Base-by-base conservation (phyloP, 2,888 invertebrate species). In the Noctua comes region DNA sequence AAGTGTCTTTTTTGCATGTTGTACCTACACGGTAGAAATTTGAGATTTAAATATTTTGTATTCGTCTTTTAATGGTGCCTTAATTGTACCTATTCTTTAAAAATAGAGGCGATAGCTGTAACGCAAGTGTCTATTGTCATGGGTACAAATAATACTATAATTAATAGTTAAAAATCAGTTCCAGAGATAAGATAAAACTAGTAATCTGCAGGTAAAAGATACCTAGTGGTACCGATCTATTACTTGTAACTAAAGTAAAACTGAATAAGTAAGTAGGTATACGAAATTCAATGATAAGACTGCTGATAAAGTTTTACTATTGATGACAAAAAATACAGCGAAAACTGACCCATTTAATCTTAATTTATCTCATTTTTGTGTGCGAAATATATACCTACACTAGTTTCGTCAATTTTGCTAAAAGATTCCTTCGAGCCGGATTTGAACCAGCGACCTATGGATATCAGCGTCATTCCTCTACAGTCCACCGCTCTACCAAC, bases 371-470 rank as follows among this genome's bases (percentile, higher is more conserved):
- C 2, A 27, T 27, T 11, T 16, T 59, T 59, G 16, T 16, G 7
- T 27, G 27, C 57, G 16, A 57, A 59, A 27, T 59, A n/a, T 16
- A 57, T 57, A 59, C 27, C 7, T 59, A 16, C 6, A n/a, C 11
- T 57, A n/a, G 57, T 57, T 57, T 21, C 4, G 64, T 10, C 0
- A 64, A 43, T 18, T 43, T 66, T 51, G n/a, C 57, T 64, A 92
- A 93, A 91, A 86, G 54, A 87, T 77, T 97, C 97, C 97, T 97
- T 97, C 97, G 97, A 97, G 97, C 97, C 97, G 97, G 97, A 97
- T 97, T 97, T 97, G 97, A 97, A 97, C 97, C 97, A 97, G 97
- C 97, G 97, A 97, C 97, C 97, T 97, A 97, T 97, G 97, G 97
- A 97, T 97, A 77, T 77, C 95, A 88, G 88, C 74, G 75, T 36